Percentiles rank a stretch among this genome's conserved stretches.
phyloP scores from a whole-genome alignment of 2,797 vertebrate species.

The Toxotes lorentzi region DNA sequence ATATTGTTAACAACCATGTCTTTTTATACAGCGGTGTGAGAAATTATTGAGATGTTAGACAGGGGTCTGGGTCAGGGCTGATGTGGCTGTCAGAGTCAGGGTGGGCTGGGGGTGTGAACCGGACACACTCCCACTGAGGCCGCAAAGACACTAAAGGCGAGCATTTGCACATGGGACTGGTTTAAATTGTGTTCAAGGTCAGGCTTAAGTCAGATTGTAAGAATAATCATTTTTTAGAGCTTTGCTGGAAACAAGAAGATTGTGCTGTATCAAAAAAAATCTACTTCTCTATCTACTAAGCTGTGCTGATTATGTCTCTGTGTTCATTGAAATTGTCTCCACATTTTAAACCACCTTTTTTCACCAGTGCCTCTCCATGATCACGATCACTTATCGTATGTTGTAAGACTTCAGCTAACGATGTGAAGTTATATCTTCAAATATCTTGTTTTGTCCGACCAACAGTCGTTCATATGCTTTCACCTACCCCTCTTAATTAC shows the following conservation, averaged over 20 bases:
- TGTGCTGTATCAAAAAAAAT: neutral
- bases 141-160: neutral
- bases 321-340: neutral
- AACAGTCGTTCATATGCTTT: too few relatives aligned
- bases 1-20: constrained; percentile 27
- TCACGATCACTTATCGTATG: neutral
- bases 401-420: too few relatives aligned
- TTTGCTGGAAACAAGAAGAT: too few relatives aligned
- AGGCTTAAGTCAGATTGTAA: neutral
- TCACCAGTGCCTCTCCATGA: neutral
- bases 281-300: neutral
- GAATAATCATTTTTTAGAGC: neutral
- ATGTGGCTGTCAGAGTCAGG: constrained; percentile 44
- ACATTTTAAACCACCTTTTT: neutral
- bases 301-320: neutral
- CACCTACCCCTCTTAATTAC: too few relatives aligned
- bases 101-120: constrained; percentile 10
- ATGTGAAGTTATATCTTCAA: too few relatives aligned
- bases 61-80: constrained; percentile 43
- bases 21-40: constrained; percentile 43
- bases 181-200: constrained; percentile 4
- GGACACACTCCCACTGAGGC: constrained; percentile 24
- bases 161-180: neutral
- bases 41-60: constrained; percentile 46
- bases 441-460: too few relatives aligned